phyloP scores from a whole-genome alignment of 2,113 vertebrate species.

The Alces alces region DNA sequence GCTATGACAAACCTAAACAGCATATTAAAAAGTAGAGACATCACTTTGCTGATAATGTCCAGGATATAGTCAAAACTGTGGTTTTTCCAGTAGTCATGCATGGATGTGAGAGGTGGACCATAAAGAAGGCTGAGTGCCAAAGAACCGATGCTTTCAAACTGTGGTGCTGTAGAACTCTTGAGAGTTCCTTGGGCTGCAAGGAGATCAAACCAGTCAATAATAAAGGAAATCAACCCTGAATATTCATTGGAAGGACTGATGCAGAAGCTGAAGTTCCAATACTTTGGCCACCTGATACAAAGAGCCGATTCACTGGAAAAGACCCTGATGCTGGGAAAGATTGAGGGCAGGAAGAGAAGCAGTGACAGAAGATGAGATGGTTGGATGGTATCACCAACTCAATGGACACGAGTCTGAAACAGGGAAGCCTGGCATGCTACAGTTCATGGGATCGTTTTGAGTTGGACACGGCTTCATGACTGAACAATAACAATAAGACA shows the following conservation, averaged over 20 bases:
- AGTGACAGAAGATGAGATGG: not conserved
- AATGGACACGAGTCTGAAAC: not conserved
- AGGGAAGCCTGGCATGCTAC: not conserved
- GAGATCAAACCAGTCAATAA: not conserved
- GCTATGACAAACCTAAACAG: not conserved
- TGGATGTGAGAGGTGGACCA: not conserved
- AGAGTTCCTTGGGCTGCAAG: not conserved
- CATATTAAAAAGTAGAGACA: not conserved
- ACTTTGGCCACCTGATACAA: not conserved
- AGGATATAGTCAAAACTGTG: not conserved
- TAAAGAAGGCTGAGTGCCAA: not conserved
- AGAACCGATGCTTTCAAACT: not conserved
- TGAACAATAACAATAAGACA: not conserved
- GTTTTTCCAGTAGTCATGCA: not conserved
- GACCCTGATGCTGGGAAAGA: not conserved
- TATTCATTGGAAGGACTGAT: not conserved
- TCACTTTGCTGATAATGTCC: not conserved
- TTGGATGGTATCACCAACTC: not conserved
- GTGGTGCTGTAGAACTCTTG: not conserved
- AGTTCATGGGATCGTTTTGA: not conserved
- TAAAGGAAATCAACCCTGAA: not conserved
- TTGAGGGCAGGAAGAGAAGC: not conserved
- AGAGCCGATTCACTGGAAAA: not conserved
- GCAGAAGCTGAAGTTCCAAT: not conserved
- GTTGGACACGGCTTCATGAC: not conserved